These are phyloP conservation scores for Heterodera filipjevi DNA, from an alignment of 2,888 invertebrate genomes.

Conservation along the genomic window DNA sequence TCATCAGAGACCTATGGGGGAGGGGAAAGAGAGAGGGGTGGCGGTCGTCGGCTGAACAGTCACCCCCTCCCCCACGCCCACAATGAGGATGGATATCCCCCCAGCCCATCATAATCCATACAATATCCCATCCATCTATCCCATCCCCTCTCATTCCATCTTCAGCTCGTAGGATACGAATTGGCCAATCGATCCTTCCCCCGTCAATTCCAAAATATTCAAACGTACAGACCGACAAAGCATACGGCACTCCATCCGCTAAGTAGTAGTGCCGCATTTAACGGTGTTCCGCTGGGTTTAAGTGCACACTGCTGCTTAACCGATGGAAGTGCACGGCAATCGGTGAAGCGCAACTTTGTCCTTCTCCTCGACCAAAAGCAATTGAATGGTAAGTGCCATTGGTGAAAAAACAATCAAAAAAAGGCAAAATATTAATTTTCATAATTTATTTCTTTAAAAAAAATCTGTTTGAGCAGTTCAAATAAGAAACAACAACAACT, in stretches of 20 bases:
- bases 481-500: background rate
- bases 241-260: constrained; percentile 24
- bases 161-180: background rate
- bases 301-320: constrained; percentile 48
- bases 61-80: background rate
- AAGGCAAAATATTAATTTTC: background rate
- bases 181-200: constrained; percentile 2
- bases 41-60: constrained; percentile 13
- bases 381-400: too few relatives aligned
- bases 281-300: constrained; percentile 36
- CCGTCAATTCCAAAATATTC: constrained; percentile 1
- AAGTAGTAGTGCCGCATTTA: constrained; percentile 52
- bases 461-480: constrained; percentile 2
- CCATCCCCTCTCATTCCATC: background rate
- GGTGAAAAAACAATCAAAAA: too few relatives aligned
- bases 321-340: background rate
- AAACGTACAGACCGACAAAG: background rate
- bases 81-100: background rate
- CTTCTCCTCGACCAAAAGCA: background rate
- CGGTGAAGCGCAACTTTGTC: background rate
- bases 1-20: background rate
- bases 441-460: background rate
- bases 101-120: background rate
- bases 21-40: background rate
- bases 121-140: background rate